Percentiles rank a stretch among this genome's conserved stretches.
These are phyloP conservation scores for Poeciliopsis turrubarensis DNA, from an alignment of 2,113 vertebrate species.

Conservation along the genomic window DNA sequence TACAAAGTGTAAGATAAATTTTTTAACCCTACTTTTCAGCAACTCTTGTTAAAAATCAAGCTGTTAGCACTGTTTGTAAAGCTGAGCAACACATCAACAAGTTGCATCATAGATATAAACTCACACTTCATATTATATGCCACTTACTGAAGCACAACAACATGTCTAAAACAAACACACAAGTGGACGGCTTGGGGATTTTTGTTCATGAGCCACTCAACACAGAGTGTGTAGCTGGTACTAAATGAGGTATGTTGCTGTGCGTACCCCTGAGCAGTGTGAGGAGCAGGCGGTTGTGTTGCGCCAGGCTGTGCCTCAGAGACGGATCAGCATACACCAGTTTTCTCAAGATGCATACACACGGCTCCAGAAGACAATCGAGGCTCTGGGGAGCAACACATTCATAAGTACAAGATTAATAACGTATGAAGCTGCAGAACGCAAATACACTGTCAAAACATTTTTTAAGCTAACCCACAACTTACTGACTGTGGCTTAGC, in stretches of 20 bases:
- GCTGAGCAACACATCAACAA: slow-evolving; percentile 37
- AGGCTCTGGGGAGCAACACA: slow-evolving; percentile 78
- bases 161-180: slow-evolving; percentile 54
- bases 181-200: slow-evolving; percentile 40
- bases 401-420: slow-evolving; percentile 45
- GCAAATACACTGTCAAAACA: slow-evolving; percentile 17
- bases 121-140: slow-evolving; percentile 8
- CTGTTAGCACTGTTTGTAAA: not conserved
- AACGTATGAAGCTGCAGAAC: slow-evolving; percentile 11
- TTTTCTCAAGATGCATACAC: slow-evolving; percentile 87
- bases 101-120: slow-evolving; percentile 50
- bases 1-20: slow-evolving; percentile 4
- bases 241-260: slow-evolving; percentile 67
- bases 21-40: not conserved
- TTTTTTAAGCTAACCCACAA: slow-evolving; percentile 23
- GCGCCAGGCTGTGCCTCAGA: slow-evolving; percentile 83
- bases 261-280: slow-evolving; percentile 87
- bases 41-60: slow-evolving; percentile 1
- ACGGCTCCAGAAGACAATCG: slow-evolving; percentile 84
- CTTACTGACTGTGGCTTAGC: slow-evolving; percentile 6
- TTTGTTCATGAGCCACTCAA: slow-evolving; percentile 36
- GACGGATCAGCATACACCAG: slow-evolving; percentile 85
- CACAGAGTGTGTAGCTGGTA: slow-evolving; percentile 38
- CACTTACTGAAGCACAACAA: slow-evolving; percentile 50
- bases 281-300: slow-evolving; percentile 82